phyloP scores from a whole-genome alignment of 2,113 vertebrate genomes.

The Brachyhypopomus occidentalis region DNA sequence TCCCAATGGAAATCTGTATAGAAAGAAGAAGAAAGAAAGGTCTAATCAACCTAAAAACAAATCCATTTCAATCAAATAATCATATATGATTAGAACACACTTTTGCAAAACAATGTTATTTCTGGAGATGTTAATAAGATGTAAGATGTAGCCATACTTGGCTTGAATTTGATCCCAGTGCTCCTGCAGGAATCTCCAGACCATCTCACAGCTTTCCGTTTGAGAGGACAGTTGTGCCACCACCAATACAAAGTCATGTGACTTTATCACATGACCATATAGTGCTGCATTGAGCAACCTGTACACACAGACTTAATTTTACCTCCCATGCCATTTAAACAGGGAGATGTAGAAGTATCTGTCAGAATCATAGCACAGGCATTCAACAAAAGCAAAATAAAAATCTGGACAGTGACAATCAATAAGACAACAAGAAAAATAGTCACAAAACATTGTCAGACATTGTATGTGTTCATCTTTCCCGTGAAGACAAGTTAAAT shows the following conservation, averaged over 20 bases:
- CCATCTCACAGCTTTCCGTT: not conserved
- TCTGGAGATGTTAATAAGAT: not conserved
- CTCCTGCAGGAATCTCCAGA: constrained; percentile 29
- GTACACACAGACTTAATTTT: not conserved
- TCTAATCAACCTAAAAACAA: not conserved
- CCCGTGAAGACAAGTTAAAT: no score
- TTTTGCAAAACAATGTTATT: no score
- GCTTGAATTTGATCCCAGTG: constrained; percentile 22
- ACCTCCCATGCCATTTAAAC: not conserved
- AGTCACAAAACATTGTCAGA: no score
- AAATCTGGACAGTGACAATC: no score
- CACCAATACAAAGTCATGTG: constrained; percentile 18
- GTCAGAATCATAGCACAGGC: no score
- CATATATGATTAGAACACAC: no score
- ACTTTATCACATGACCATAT: constrained; percentile 13
- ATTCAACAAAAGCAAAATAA: no score
- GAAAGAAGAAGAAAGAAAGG: not conserved
- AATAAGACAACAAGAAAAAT: no score
- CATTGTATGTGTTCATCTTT: no score
- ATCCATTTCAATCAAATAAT: no score
- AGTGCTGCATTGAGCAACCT: constrained; percentile 40
- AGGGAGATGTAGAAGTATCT: not conserved
- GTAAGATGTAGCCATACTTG: not conserved
- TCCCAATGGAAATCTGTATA: constrained; percentile 39
- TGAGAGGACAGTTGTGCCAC: constrained; percentile 22